Evolutionary conservation across 2,888 invertebrate species (phyloP).

Genomic region (Macaria liturata): DNA sequence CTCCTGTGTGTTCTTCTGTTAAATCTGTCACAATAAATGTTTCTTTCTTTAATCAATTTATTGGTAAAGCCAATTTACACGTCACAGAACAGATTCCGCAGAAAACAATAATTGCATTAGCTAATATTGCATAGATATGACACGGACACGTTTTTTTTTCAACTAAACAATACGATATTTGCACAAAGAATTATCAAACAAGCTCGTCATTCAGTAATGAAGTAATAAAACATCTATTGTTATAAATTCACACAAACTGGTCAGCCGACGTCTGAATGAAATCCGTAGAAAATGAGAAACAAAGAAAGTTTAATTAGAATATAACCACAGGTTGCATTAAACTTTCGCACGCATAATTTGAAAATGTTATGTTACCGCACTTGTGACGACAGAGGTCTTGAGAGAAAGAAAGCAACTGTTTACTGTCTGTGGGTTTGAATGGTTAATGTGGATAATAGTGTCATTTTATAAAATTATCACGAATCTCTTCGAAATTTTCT

Average conservation of each 20-base stretch:
- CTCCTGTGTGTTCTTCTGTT: no score
- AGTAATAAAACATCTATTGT: slow-evolving; percentile 21
- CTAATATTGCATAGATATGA: not conserved
- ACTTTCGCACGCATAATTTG: slow-evolving; percentile 40
- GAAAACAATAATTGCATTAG: no score
- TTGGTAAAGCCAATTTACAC: no score
- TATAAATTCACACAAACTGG: slow-evolving; percentile 14
- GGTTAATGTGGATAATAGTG: no score
- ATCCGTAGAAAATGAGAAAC: slow-evolving; percentile 28
- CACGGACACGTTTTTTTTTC: slow-evolving; percentile 51
- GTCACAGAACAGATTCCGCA: no score
- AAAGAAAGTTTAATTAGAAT: slow-evolving; percentile 38
- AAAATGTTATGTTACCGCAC: slow-evolving; percentile 35
- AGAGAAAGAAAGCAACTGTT: slow-evolving; percentile 28
- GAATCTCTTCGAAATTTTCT: no score
- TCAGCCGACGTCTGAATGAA: slow-evolving; percentile 14
- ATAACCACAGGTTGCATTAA: slow-evolving; percentile 31
- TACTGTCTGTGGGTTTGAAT: no score
- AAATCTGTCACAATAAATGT: no score
- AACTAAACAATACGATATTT: slow-evolving; percentile 7
- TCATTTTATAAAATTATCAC: no score
- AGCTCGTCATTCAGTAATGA: slow-evolving; percentile 11
- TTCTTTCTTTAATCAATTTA: no score
- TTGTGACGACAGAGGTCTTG: slow-evolving; percentile 31
- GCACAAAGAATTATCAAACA: slow-evolving; percentile 5